Percentiles rank a stretch among this genome's conserved stretches.
Conservation (phyloP, 1,140 invertebrate species). For the Psilanteris sp. region DNA sequence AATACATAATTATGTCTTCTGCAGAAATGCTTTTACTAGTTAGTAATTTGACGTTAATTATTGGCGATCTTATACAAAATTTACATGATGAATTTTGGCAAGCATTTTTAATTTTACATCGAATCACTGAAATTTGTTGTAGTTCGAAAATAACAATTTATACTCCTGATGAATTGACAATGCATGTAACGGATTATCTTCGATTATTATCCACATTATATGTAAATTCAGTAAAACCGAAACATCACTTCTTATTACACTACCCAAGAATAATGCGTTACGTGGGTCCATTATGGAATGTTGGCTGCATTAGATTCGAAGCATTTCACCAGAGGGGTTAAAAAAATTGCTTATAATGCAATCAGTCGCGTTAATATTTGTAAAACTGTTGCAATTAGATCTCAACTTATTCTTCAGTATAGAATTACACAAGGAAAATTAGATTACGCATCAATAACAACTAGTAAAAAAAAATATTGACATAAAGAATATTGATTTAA, state of each 20-base stretch:
- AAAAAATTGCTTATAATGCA: conserved; percentile 12
- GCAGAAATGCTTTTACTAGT: too few relatives aligned
- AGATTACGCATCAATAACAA: conserved; percentile 1
- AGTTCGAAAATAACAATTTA: too few relatives aligned
- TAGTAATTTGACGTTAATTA: too few relatives aligned
- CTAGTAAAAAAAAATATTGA: conserved; percentile 10
- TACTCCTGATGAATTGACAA: too few relatives aligned
- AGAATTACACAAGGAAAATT: not conserved
- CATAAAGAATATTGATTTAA: conserved; percentile 2
- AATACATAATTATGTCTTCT: too few relatives aligned
- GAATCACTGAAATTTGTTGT: too few relatives aligned
- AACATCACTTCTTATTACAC: conserved; percentile 17
- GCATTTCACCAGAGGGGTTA: conserved; percentile 25
- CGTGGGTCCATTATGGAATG: conserved; percentile 16
- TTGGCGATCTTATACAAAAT: too few relatives aligned
- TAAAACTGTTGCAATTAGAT: conserved; percentile 10
- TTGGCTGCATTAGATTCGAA: conserved; percentile 18
- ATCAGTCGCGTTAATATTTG: conserved; percentile 16
- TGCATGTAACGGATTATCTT: too few relatives aligned
- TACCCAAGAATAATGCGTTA: conserved; percentile 2
- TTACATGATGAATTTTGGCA: too few relatives aligned
- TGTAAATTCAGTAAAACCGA: not conserved
- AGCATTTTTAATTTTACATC: too few relatives aligned
- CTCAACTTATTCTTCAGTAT: conserved; percentile 7
- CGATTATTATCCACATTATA: too few relatives aligned